These are phyloP conservation scores for Austrolebias charrua DNA, from an alignment of 2,797 vertebrate genomes.

Conservation along the genomic window DNA sequence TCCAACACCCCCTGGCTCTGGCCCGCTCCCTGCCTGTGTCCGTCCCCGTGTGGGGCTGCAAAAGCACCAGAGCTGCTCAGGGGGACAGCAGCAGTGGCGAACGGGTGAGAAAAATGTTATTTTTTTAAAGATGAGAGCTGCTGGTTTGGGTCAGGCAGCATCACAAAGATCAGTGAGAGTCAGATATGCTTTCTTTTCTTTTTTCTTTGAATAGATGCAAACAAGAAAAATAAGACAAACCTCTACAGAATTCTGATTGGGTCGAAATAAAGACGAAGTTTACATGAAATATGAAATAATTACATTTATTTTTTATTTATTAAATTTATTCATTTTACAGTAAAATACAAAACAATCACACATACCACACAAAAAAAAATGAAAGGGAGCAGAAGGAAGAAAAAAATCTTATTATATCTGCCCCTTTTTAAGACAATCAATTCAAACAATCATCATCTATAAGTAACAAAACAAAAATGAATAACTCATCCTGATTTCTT, in stretches of 20 bases:
- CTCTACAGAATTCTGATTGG: neutral
- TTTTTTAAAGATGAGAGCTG: neutral
- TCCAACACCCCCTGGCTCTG: conserved; percentile 76
- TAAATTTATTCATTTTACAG: too few species aligned
- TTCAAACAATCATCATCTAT: too few species aligned
- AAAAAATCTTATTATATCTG: too few species aligned
- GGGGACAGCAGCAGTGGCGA: conserved; percentile 72
- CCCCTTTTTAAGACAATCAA: too few species aligned
- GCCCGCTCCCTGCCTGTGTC: conserved; percentile 90
- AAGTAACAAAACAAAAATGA: too few species aligned
- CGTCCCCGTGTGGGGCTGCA: conserved; percentile 89
- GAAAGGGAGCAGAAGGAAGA: too few species aligned
- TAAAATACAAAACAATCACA: too few species aligned
- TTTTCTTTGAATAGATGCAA: neutral
- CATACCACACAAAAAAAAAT: too few species aligned
- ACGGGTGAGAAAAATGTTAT: conserved; percentile 53
- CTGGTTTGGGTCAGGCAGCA: neutral
- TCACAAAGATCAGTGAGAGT: neutral
- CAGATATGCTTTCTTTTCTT: neutral
- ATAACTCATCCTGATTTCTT: too few species aligned
- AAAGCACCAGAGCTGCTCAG: conserved; percentile 48
- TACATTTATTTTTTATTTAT: too few species aligned
- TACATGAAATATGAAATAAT: too few species aligned
- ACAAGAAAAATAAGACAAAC: neutral
- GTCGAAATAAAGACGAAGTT: neutral